Percentiles rank a stretch among this genome's conserved stretches.
Evolutionary conservation across 1,140 invertebrate genomes (phyloP).

Genomic region (Zaprionus davidi): DNA sequence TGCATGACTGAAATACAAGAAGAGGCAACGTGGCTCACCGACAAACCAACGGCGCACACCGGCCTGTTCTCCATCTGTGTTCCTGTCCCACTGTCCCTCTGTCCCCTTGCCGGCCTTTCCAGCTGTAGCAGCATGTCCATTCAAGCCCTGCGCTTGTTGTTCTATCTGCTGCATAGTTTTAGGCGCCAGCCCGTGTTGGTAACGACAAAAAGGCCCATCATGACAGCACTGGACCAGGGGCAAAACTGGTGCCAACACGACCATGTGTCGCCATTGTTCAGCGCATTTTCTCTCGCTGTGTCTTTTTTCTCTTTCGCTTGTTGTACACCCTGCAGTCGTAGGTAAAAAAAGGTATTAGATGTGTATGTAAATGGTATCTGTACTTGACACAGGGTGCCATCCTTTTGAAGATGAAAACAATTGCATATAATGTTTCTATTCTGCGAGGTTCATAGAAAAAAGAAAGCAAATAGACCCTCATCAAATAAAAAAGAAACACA

Average conservation of each 20-base stretch:
- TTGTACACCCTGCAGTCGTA: background rate
- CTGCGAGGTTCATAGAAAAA: too few relatives aligned
- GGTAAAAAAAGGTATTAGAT: background rate
- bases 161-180: conserved; percentile 46
- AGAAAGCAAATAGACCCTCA: background rate
- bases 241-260: background rate
- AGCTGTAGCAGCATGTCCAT: background rate
- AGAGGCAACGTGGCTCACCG: conserved; percentile 22
- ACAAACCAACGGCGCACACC: conserved; percentile 1
- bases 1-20: conserved; percentile 77
- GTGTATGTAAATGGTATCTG: background rate
- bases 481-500: background rate
- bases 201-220: conserved; percentile 15
- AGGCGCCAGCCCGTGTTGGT: conserved; percentile 18
- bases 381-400: background rate
- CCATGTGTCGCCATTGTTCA: conserved; percentile 32
- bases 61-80: background rate
- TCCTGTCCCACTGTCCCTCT: background rate
- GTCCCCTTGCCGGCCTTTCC: background rate
- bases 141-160: conserved; percentile 23
- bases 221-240: background rate
- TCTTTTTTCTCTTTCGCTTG: background rate
- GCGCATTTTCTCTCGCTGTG: background rate
- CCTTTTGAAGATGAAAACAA: background rate
- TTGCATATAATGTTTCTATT: background rate